Evolutionary conservation across 2,113 vertebrate species (phyloP).

Genomic region (Hystrix cristata): DNA sequence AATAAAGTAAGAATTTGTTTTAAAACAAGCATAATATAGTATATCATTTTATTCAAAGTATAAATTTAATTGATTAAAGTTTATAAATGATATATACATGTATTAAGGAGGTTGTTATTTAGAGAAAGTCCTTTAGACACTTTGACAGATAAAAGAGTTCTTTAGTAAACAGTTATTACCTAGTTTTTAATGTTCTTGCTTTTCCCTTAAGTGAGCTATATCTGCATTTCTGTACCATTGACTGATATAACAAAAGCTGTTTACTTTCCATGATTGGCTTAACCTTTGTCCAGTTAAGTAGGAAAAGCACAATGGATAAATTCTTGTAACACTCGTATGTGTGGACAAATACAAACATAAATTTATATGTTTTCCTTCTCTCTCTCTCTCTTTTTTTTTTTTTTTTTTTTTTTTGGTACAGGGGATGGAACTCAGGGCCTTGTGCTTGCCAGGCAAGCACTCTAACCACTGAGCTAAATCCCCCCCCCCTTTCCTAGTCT

Average conservation of each 20-base stretch:
- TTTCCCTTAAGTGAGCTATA: constrained; percentile 35
- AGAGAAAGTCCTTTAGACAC: not conserved
- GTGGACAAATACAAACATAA: not conserved
- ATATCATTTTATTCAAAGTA: constrained; percentile 27
- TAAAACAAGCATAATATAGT: constrained; percentile 6
- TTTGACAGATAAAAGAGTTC: constrained; percentile 33
- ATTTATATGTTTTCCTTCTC: not conserved
- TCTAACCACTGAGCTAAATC: too few species aligned
- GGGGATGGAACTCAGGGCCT: too few species aligned
- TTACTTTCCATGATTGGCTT: constrained; percentile 11
- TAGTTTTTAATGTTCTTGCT: constrained; percentile 45
- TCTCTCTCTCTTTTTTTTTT: too few species aligned
- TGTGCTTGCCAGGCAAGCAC: too few species aligned
- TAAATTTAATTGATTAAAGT: not conserved
- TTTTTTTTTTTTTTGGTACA: too few species aligned
- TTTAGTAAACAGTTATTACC: not conserved
- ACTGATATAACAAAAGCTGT: constrained; percentile 35
- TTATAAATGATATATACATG: constrained; percentile 33
- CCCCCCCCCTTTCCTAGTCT: not conserved
- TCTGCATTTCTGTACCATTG: constrained; percentile 19
- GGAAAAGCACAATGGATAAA: constrained; percentile 54
- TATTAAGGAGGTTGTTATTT: not conserved
- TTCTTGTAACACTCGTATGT: not conserved
- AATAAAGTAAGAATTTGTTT: constrained; percentile 24
- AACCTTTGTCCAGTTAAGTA: constrained; percentile 22